Evolutionary conservation across 2,797 vertebrate genomes (phyloP), one percentile per base, ranked within the genome.

Genomic region (Manis javanica): DNA sequence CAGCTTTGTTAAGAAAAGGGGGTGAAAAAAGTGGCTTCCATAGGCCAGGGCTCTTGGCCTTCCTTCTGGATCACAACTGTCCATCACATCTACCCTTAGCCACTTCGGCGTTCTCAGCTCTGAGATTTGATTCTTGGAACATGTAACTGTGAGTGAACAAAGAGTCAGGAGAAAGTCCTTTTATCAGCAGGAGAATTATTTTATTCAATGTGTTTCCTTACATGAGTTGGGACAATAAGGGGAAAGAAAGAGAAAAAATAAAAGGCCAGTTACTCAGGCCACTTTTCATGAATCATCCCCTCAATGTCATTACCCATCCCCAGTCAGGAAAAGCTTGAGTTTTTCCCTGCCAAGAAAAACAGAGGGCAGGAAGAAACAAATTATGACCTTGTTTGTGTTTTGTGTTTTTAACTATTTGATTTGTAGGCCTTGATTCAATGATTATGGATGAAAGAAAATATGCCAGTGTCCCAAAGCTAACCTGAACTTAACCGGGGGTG

Each of bases 381-480:
- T 91, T 96, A 94, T 42, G 94, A 96, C 34, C 12, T 0, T 94
- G 97, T 98, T 98, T 97, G 97, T 98, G 97, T 98, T 96, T 95
- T 97, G 93, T 74, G 89, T 96, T 96, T 96, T 93, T 82, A 90
- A 94, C 91, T 81, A 9, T 21, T 15, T 97, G 98, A 98, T 98
- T 98, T 98, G 98, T 88, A 92, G 97, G 37, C 92, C 96, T 75
- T 91, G 97, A 98, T 98, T 87, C 88, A 97, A 93, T 46, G 98
- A 98, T 98, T 98, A 91, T 79, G 91, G 98, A 98, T 97, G 94
- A 98, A 98, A 98, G 98, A 97, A 98, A 98, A 98, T 98, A 98
- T 98, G 97, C 95, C 98, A 94, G 97, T 97, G 97, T 96, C 96
- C 94, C 74, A 95, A 97, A 97, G 71, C 94, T 94, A 97, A 96